Conservation (phyloP, 2,888 invertebrate genomes). For the Oeneis ivallda region DNA sequence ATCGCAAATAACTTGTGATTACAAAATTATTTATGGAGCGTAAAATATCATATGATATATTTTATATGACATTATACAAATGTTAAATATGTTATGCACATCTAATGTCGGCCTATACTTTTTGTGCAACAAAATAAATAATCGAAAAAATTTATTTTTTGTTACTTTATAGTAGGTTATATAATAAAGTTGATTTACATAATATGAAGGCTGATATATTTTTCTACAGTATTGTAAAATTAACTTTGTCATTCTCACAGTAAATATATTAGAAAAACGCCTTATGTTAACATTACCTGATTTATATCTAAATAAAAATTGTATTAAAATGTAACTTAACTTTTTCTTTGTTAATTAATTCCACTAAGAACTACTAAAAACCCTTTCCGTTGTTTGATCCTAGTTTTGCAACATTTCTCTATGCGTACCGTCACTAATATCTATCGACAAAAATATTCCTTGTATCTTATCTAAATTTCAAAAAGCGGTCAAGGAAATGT, state of each 20-base stretch:
- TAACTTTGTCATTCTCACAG: background rate
- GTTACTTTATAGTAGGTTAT: background rate
- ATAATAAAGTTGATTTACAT: background rate
- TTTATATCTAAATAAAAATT: slow-evolving; percentile 25
- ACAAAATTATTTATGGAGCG: no score
- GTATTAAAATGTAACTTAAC: slow-evolving; percentile 26
- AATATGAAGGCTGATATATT: background rate
- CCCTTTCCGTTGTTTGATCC: slow-evolving; percentile 22
- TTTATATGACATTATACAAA: background rate
- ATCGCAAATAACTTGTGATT: background rate
- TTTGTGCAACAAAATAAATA: background rate
- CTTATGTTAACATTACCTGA: slow-evolving; percentile 3
- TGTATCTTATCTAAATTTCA: background rate
- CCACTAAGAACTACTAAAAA: slow-evolving; percentile 22
- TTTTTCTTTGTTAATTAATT: slow-evolving; percentile 31
- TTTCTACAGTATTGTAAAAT: slow-evolving; percentile 14
- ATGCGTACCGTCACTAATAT: slow-evolving; percentile 29
- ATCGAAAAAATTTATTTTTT: background rate
- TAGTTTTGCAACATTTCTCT: slow-evolving; percentile 39
- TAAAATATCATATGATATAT: background rate
- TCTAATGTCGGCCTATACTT: background rate
- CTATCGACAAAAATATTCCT: background rate
- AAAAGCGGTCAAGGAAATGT: background rate
- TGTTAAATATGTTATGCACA: background rate
- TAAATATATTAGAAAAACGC: background rate